phyloP scores from a whole-genome alignment of 1,140 invertebrate genomes.

The Lamellibrachia luymesi region DNA sequence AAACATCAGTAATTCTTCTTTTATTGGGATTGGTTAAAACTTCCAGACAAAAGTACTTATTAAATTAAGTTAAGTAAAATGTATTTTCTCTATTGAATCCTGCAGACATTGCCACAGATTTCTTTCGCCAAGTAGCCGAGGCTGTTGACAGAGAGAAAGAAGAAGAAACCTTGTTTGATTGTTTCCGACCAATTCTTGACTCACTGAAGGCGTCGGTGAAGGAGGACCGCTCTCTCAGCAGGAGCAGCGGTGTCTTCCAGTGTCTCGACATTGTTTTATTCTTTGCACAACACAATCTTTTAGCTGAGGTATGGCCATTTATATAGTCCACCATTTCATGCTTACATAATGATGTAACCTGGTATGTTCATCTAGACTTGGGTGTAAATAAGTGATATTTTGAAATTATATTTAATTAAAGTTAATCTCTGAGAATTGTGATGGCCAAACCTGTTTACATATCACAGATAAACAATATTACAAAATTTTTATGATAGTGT shows the following conservation, averaged over 20 bases:
- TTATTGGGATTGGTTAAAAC: too few species aligned
- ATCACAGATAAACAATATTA: too few species aligned
- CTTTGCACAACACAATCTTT: constrained; percentile 47
- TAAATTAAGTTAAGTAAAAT: background rate
- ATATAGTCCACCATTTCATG: too few species aligned
- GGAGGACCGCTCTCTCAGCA: constrained; percentile 40
- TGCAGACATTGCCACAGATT: constrained; percentile 29
- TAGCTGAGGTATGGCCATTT: constrained; percentile 60
- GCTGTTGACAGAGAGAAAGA: constrained; percentile 40
- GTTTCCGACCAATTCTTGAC: constrained; percentile 43
- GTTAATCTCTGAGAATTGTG: too few species aligned
- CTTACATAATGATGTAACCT: too few species aligned
- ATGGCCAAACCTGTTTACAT: too few species aligned
- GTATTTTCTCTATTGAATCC: background rate
- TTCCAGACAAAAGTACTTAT: too few species aligned
- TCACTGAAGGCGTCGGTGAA: constrained; percentile 37
- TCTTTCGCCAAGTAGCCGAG: constrained; percentile 31
- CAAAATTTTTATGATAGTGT: too few species aligned
- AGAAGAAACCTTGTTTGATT: constrained; percentile 39
- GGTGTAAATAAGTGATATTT: background rate
- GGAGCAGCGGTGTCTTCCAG: constrained; percentile 35
- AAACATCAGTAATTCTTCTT: too few species aligned
- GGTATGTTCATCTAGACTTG: too few species aligned
- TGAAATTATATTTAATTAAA: too few species aligned
- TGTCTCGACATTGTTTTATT: constrained; percentile 47